These are phyloP conservation scores for Sycophaga agraensis DNA, from an alignment of 1,140 invertebrate genomes.

Conservation along the genomic window DNA sequence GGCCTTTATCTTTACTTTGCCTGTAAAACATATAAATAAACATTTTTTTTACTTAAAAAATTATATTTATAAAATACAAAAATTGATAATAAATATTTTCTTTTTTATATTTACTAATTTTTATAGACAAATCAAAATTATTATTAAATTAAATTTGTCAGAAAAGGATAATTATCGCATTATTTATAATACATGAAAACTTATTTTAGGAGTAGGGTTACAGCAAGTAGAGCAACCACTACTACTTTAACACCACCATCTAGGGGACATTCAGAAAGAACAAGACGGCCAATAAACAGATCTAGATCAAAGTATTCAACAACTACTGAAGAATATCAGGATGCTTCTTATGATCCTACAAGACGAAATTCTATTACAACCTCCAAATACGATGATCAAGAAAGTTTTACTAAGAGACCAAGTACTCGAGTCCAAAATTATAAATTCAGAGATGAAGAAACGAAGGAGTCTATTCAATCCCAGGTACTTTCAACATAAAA, in stretches of 20 bases:
- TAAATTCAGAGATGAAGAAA: slow-evolving; percentile 29
- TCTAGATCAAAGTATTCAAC: slow-evolving; percentile 46
- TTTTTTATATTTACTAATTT: not conserved
- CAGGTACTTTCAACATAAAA: slow-evolving; percentile 21
- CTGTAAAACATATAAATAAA: not conserved
- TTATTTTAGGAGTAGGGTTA: slow-evolving; percentile 38
- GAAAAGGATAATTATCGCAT: too few relatives aligned
- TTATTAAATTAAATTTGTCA: not conserved
- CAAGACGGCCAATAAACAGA: slow-evolving; percentile 47
- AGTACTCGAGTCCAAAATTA: slow-evolving; percentile 37
- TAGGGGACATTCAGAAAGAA: slow-evolving; percentile 36
- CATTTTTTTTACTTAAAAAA: not conserved
- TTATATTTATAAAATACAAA: not conserved
- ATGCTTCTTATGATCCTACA: slow-evolving; percentile 47
- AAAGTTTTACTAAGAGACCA: slow-evolving; percentile 37
- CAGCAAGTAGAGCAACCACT: slow-evolving; percentile 36
- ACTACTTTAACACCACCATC: slow-evolving; percentile 35
- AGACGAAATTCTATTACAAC: slow-evolving; percentile 43
- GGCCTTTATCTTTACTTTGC: too few relatives aligned
- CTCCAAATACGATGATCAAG: slow-evolving; percentile 36
- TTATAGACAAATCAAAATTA: too few relatives aligned
- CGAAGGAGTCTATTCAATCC: slow-evolving; percentile 26
- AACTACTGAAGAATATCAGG: slow-evolving; percentile 44
- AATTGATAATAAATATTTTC: not conserved
- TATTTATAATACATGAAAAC: not conserved